A percentile compares a stretch with the other conserved stretches of the same genome.
Conservation (phyloP, 2,888 invertebrate species). For the Megastigmus dorsalis region DNA sequence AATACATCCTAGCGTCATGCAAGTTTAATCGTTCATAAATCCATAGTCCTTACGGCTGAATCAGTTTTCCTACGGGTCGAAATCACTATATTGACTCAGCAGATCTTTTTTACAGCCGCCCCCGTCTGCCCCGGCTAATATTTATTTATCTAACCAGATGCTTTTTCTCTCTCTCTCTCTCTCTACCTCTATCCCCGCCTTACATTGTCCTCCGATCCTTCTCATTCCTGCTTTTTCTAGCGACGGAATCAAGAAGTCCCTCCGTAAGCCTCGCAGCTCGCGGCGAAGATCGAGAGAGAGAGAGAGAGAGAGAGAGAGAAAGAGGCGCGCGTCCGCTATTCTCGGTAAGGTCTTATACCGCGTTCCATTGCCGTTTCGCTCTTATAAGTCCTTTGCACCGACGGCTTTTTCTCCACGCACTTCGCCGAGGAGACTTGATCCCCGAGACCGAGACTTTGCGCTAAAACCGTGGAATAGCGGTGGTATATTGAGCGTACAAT, state of each 20-base stretch:
- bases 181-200: slow-evolving; percentile 38
- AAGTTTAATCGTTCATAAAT: too few species aligned
- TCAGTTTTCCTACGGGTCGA: too few species aligned
- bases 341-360: slow-evolving; percentile 47
- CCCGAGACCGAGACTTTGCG: neutral
- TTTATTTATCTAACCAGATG: slow-evolving; percentile 61
- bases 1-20: too few species aligned
- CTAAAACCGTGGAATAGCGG: slow-evolving; percentile 15
- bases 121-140: slow-evolving; percentile 47
- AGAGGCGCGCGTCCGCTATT: slow-evolving; percentile 39
- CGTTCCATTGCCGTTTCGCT: slow-evolving; percentile 44
- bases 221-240: slow-evolving; percentile 43
- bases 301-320: too few species aligned
- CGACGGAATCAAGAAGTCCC: slow-evolving; percentile 14
- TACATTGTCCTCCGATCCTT: slow-evolving; percentile 34
- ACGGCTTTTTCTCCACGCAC: slow-evolving; percentile 28
- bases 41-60: too few species aligned
- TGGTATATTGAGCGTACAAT: slow-evolving; percentile 21
- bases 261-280: slow-evolving; percentile 33
- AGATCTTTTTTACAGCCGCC: too few species aligned
- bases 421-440: slow-evolving; percentile 1
- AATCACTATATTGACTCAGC: too few species aligned
- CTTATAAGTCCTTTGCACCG: slow-evolving; percentile 52
- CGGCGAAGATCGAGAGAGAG: too few species aligned
- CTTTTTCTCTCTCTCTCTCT: slow-evolving; percentile 48